Conservation (phyloP, 2,113 vertebrate species). For the Synchiropus splendidus region DNA sequence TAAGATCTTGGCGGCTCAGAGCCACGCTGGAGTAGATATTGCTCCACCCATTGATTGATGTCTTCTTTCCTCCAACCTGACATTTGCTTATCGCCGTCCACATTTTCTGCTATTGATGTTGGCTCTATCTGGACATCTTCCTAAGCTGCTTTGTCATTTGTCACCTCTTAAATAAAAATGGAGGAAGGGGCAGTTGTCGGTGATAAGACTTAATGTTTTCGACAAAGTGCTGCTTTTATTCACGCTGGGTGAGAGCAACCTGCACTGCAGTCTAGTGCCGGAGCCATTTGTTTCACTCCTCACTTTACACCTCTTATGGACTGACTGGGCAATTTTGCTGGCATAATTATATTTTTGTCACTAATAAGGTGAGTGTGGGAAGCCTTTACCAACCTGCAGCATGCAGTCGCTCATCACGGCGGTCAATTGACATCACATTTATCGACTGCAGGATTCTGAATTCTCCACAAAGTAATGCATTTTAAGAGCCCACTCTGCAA, state of each 20-base stretch:
- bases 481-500: slow-evolving; percentile 47
- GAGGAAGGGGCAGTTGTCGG: slow-evolving; percentile 21
- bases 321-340: slow-evolving; percentile 22
- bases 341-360: slow-evolving; percentile 23
- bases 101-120: slow-evolving; percentile 57
- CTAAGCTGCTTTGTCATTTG: slow-evolving; percentile 66
- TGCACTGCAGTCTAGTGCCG: slow-evolving; percentile 2
- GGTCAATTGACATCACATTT: slow-evolving; percentile 45
- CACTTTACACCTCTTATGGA: slow-evolving; percentile 26
- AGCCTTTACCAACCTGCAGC: slow-evolving; percentile 9
- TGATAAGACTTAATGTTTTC: slow-evolving; percentile 49
- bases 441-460: slow-evolving; percentile 33
- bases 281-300: background rate
- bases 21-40: slow-evolving; percentile 51
- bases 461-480: slow-evolving; percentile 55
- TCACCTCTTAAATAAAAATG: slow-evolving; percentile 58
- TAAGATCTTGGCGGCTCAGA: slow-evolving; percentile 5
- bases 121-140: slow-evolving; percentile 58
- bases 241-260: slow-evolving; percentile 10
- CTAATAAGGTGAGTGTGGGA: slow-evolving; percentile 23
- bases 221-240: slow-evolving; percentile 25
- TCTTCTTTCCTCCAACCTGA: slow-evolving; percentile 55
- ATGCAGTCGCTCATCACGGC: slow-evolving; percentile 35
- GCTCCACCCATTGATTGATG: slow-evolving; percentile 54
- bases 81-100: slow-evolving; percentile 60